A percentile compares a stretch with the other conserved stretches of the same genome.
phyloP scores from a whole-genome alignment of 2,888 invertebrate genomes.

The Lacanobia oleracea region DNA sequence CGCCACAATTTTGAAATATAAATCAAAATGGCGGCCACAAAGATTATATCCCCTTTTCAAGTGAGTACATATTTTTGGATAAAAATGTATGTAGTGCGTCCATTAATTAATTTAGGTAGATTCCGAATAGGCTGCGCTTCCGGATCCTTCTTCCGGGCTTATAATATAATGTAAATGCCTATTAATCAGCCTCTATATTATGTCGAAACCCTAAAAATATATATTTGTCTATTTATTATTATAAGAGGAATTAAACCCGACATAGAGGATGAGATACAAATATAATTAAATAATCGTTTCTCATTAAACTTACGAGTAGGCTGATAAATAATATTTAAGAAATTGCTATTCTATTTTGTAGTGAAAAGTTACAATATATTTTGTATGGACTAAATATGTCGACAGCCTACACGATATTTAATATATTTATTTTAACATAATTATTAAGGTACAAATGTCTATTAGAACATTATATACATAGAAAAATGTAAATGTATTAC shows the following conservation, averaged over 20 bases:
- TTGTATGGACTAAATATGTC: not conserved
- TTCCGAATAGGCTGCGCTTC: slow-evolving; percentile 4
- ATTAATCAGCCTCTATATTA: not conserved
- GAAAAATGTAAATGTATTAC: slow-evolving; percentile 1
- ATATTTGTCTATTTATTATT: not conserved
- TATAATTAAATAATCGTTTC: not conserved
- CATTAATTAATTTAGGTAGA: slow-evolving; percentile 30
- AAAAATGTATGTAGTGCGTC: slow-evolving; percentile 14
- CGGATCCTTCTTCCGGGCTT: not conserved
- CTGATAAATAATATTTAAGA: not conserved
- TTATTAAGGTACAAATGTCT: slow-evolving; percentile 4
- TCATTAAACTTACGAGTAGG: not conserved
- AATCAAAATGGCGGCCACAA: no score
- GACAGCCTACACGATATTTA: not conserved
- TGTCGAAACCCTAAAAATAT: not conserved
- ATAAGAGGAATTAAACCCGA: not conserved
- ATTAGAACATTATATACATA: not conserved
- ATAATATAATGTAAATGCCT: not conserved
- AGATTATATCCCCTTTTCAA: not conserved
- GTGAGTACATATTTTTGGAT: slow-evolving; percentile 21
- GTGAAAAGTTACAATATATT: not conserved
- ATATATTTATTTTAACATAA: slow-evolving; percentile 12
- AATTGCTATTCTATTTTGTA: slow-evolving; percentile 18
- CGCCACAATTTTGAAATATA: no score
- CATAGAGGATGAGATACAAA: not conserved